Evolutionary conservation across 2,888 invertebrate species (phyloP).

Genomic region (Apoda limacodes): DNA sequence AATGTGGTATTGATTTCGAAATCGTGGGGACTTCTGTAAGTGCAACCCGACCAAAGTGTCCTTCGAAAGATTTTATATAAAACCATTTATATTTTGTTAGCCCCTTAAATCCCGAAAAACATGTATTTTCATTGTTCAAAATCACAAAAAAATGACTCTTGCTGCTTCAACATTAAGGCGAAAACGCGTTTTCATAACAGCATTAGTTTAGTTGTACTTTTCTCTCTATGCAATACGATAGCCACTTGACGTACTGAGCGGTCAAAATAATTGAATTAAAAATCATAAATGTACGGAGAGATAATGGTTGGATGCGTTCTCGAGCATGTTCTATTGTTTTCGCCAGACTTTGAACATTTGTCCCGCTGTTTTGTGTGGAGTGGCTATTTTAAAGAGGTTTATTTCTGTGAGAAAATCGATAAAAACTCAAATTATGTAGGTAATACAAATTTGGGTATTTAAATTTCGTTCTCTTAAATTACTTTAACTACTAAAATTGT

Average conservation of each 20-base stretch:
- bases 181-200: constrained; percentile 2
- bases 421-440: too few species aligned
- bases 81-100: constrained; percentile 56
- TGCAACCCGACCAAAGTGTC: too few species aligned
- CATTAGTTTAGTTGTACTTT: constrained; percentile 18
- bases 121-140: constrained; percentile 9
- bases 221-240: constrained; percentile 44
- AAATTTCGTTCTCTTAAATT: too few species aligned
- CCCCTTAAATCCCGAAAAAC: constrained; percentile 43
- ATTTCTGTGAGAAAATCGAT: constrained; percentile 62
- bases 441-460: too few species aligned
- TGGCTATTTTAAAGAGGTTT: constrained; percentile 23
- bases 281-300: constrained; percentile 40
- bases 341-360: constrained; percentile 31
- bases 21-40: too few species aligned
- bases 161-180: constrained; percentile 14
- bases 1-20: constrained; percentile 41
- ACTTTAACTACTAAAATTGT: too few species aligned
- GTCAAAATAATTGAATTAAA: constrained; percentile 52
- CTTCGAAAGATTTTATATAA: too few species aligned
- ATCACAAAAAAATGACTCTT: constrained; percentile 25
- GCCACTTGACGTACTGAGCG: constrained; percentile 52
- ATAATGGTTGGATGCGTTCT: constrained; percentile 48
- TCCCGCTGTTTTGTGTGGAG: constrained; percentile 26
- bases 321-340: constrained; percentile 46